These are phyloP conservation scores for Rotaria macrura DNA, from an alignment of 2,888 invertebrate genomes.

Conservation along the genomic window DNA sequence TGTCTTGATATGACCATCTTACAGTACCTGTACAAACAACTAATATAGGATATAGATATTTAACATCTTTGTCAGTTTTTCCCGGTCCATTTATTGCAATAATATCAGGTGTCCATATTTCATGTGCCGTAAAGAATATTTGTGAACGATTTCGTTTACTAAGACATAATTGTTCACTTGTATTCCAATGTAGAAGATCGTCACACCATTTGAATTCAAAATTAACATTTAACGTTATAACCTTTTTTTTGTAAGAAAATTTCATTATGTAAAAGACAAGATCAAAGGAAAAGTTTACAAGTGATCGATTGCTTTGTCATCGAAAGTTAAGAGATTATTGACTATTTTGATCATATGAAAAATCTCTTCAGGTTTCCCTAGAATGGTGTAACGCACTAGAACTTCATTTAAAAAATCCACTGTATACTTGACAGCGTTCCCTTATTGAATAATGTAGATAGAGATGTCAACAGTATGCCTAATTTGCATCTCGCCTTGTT, in stretches of 20 bases:
- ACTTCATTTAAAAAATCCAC: too few relatives aligned
- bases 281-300: not conserved
- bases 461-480: too few relatives aligned
- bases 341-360: too few relatives aligned
- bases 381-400: too few relatives aligned
- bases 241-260: too few relatives aligned
- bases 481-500: too few relatives aligned
- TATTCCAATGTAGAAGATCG: conserved; percentile 24
- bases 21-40: conserved; percentile 24
- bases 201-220: conserved; percentile 22
- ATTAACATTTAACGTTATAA: not conserved
- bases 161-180: not conserved
- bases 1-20: conserved; percentile 28
- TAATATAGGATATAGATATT: conserved; percentile 24
- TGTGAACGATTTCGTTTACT: not conserved
- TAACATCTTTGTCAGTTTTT: not conserved
- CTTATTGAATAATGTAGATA: too few relatives aligned
- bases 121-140: conserved; percentile 13
- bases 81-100: conserved; percentile 22
- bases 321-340: too few relatives aligned
- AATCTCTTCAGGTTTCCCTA: too few relatives aligned
- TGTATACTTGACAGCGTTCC: too few relatives aligned
- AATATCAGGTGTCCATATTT: conserved; percentile 32
- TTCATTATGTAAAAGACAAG: too few relatives aligned
- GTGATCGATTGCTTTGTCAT: too few relatives aligned